phyloP scores from a whole-genome alignment of 2,888 invertebrate species.

The Pyrrhosoma nymphula region DNA sequence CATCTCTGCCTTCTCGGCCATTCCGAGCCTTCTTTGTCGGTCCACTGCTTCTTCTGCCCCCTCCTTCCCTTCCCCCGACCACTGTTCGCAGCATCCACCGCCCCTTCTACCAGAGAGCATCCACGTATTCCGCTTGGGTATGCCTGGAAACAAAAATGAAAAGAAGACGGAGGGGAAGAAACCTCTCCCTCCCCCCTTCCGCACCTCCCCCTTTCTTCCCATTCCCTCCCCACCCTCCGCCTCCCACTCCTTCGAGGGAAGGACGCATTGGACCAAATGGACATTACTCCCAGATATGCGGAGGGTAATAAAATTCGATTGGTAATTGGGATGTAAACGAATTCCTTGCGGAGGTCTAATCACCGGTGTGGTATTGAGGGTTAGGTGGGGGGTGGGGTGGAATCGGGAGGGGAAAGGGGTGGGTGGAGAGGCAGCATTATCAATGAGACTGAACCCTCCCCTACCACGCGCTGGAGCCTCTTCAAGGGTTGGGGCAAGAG shows the following conservation, averaged over 20 bases:
- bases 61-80: not conserved
- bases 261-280: not conserved
- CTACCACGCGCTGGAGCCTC: no score
- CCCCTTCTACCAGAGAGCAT: not conserved
- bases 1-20: not conserved
- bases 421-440: not conserved
- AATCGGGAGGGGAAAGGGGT: not conserved
- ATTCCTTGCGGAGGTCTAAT: conserved; percentile 45
- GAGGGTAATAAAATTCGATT: conserved; percentile 45
- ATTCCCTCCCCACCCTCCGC: no score
- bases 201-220: not conserved
- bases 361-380: conserved; percentile 34
- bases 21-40: conserved; percentile 56
- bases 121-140: not conserved
- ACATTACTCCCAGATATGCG: not conserved
- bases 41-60: conserved; percentile 34
- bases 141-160: not conserved
- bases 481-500: not conserved
- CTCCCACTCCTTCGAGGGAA: not conserved
- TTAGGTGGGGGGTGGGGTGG: not conserved
- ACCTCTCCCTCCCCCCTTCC: not conserved
- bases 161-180: not conserved
- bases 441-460: not conserved
- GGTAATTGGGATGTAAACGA: conserved; percentile 56
- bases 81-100: not conserved